Percentiles rank a stretch among this genome's conserved stretches.
These are phyloP conservation scores for Zeuzera pyrina DNA, from an alignment of 2,888 invertebrate genomes.

Conservation along the genomic window DNA sequence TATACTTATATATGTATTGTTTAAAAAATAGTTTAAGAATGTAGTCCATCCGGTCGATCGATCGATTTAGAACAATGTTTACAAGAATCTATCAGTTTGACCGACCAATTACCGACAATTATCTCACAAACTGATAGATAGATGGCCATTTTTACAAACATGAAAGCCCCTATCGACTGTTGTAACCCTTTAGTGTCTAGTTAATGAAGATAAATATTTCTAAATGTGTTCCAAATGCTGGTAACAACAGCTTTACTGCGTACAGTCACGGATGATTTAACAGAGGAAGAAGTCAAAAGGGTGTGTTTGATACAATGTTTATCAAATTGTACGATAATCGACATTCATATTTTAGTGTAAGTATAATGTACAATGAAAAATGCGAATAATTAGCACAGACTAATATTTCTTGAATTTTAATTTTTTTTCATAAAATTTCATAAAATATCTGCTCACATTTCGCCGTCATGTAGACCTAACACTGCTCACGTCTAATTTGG, in stretches of 20 bases:
- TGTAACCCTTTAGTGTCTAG: slow-evolving; percentile 29
- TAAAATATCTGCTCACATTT: slow-evolving; percentile 6
- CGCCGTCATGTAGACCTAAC: slow-evolving; percentile 41
- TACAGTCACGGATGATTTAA: slow-evolving; percentile 51
- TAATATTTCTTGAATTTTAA: not conserved
- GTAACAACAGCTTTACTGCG: slow-evolving; percentile 41
- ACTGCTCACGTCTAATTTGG: slow-evolving; percentile 52
- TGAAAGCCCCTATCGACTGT: slow-evolving; percentile 22
- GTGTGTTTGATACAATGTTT: slow-evolving; percentile 21
- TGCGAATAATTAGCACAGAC: not conserved
- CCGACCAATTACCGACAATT: too few relatives aligned
- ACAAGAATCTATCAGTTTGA: too few relatives aligned
- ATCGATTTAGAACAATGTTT: too few relatives aligned
- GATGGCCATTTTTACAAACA: too few relatives aligned
- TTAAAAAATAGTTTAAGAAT: too few relatives aligned
- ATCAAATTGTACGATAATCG: not conserved
- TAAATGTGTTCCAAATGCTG: slow-evolving; percentile 33
- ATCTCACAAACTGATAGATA: too few relatives aligned
- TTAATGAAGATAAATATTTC: slow-evolving; percentile 39
- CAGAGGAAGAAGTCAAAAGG: slow-evolving; percentile 34
- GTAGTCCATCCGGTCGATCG: too few relatives aligned
- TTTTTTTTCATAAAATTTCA: not conserved
- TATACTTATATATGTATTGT: too few relatives aligned
- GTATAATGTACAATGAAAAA: not conserved
- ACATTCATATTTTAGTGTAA: not conserved